Conservation (phyloP, 2,113 vertebrate species). For the Spilogale gracilis region DNA sequence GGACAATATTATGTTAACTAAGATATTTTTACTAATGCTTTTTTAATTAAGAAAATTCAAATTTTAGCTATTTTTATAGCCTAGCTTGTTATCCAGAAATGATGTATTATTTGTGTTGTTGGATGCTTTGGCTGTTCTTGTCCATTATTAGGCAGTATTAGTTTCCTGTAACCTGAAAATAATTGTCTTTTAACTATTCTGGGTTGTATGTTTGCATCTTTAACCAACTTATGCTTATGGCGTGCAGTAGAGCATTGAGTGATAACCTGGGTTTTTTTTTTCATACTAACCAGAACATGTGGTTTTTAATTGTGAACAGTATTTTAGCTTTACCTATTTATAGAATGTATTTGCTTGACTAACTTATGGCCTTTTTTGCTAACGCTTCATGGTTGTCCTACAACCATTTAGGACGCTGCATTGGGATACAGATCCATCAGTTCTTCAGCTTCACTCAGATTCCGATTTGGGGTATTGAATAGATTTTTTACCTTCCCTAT, state of each 20-base stretch:
- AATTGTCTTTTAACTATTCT: conserved; percentile 79
- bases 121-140: conserved; percentile 65
- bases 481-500: conserved; percentile 94
- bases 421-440: conserved; percentile 99
- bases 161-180: conserved; percentile 76
- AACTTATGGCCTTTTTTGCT: conserved; percentile 94
- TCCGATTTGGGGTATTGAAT: conserved; percentile 99
- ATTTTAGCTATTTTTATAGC: conserved; percentile 63
- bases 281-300: conserved; percentile 83
- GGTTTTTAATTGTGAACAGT: conserved; percentile 82
- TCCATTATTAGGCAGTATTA: conserved; percentile 60
- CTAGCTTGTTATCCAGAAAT: conserved; percentile 56
- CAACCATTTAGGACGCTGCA: conserved; percentile 99
- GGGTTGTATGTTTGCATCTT: conserved; percentile 78
- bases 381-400: conserved; percentile 96
- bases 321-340: conserved; percentile 85
- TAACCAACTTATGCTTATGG: conserved; percentile 82
- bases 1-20: conserved; percentile 85
- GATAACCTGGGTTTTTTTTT: conserved; percentile 68
- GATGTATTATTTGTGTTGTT: conserved; percentile 73
- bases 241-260: conserved; percentile 81
- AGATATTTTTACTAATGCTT: conserved; percentile 79
- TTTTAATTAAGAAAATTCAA: conserved; percentile 73
- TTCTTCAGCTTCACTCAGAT: conserved; percentile 99
- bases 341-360: conserved; percentile 90